Conservation (phyloP, 2,113 vertebrate genomes). For the Phrynosoma platyrhinos region DNA sequence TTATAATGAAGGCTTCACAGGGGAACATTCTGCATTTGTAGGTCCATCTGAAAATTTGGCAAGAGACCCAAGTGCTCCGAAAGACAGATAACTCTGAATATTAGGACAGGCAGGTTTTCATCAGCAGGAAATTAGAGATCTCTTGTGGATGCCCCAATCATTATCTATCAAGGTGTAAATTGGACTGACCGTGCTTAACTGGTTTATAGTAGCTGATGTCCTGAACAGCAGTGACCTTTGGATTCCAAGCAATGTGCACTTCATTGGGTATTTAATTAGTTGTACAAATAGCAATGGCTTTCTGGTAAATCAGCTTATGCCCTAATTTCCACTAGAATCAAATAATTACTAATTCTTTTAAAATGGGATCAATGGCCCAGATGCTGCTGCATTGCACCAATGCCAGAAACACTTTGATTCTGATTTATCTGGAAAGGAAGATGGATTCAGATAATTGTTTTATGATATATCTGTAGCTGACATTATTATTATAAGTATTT, state of each 20-base stretch:
- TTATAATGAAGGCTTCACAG: constrained; percentile 68
- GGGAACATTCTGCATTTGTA: constrained; percentile 46
- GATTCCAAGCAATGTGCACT: constrained; percentile 10
- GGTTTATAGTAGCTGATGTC: constrained; percentile 37
- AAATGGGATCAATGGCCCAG: not conserved
- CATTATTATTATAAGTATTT: not conserved
- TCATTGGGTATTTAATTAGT: constrained; percentile 60
- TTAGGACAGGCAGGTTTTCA: constrained; percentile 72
- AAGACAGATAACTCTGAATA: constrained; percentile 67
- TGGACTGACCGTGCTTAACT: constrained; percentile 58
- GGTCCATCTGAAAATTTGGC: constrained; percentile 65
- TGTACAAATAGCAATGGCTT: constrained; percentile 37
- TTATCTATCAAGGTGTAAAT: constrained; percentile 75
- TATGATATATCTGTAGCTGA: too few species aligned
- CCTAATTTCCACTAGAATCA: constrained; percentile 32
- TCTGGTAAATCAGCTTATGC: constrained; percentile 17
- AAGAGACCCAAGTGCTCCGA: constrained; percentile 50
- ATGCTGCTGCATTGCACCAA: rapidly evolving
- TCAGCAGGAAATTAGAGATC: constrained; percentile 74
- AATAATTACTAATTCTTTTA: not conserved
- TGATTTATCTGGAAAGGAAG: not conserved
- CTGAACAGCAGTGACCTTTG: constrained; percentile 53
- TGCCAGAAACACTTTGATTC: too few species aligned
- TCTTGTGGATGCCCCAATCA: constrained; percentile 64
- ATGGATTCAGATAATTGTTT: not conserved